phyloP scores from a whole-genome alignment of 2,888 invertebrate genomes.

The Clanis bilineata region DNA sequence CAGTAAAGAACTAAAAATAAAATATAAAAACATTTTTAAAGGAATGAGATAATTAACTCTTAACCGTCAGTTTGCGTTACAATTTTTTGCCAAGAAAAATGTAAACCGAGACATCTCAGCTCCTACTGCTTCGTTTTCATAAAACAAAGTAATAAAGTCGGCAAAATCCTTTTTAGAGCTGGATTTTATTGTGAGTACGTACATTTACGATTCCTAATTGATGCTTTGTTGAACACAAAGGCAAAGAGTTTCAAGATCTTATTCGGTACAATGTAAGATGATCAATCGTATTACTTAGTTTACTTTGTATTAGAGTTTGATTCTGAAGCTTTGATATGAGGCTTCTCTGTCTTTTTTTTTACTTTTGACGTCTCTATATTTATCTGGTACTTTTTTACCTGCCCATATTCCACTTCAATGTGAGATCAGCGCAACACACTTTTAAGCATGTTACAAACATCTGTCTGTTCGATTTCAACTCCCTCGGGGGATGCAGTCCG shows the following conservation, averaged over 20 bases:
- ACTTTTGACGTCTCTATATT: too few species aligned
- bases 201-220: background rate
- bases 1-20: background rate
- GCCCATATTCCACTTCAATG: too few species aligned
- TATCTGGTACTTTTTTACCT: too few species aligned
- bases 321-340: too few species aligned
- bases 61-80: background rate
- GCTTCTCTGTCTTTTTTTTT: too few species aligned
- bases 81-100: background rate
- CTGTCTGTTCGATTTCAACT: too few species aligned
- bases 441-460: too few species aligned
- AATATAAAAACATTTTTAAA: too few species aligned
- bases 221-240: background rate
- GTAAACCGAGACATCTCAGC: background rate
- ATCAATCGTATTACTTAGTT: background rate
- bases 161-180: background rate
- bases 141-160: conserved; percentile 9
- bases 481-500: too few species aligned
- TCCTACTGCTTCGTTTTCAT: background rate
- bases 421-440: too few species aligned
- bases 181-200: conserved; percentile 2
- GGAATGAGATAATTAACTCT: background rate
- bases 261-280: background rate
- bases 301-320: too few species aligned
- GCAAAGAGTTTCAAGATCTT: background rate